Conservation (phyloP, 1,140 invertebrate species). For the Cotesia vestalis region DNA sequence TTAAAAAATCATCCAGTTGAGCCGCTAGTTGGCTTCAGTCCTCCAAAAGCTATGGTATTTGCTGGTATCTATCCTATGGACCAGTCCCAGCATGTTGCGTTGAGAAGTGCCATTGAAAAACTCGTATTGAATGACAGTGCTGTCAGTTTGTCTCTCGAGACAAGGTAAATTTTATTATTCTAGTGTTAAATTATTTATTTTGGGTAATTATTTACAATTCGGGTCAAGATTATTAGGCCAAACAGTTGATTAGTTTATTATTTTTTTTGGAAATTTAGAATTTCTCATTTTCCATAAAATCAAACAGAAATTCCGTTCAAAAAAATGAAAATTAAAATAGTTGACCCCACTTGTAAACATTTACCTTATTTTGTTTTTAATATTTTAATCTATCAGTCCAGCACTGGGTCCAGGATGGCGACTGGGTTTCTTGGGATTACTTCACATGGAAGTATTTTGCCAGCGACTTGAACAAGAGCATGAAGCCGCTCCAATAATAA, state of each 20-base stretch:
- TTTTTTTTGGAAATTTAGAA: no score
- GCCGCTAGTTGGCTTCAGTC: constrained; percentile 73
- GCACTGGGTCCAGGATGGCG: constrained; percentile 95
- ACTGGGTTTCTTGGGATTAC: constrained; percentile 90
- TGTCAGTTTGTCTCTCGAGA: constrained; percentile 81
- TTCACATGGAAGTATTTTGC: constrained; percentile 96
- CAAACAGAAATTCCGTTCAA: no score
- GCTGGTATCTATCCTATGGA: constrained; percentile 94
- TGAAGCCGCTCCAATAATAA: constrained; percentile 87
- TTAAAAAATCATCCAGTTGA: constrained; percentile 67
- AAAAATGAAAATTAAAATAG: no score
- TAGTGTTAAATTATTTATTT: no score
- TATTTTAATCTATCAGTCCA: constrained; percentile 70
- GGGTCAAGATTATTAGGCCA: no score
- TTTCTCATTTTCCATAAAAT: no score
- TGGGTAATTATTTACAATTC: no score
- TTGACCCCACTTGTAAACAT: no score
- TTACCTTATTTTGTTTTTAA: constrained; percentile 29
- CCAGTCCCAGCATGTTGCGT: constrained; percentile 79
- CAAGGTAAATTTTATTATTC: constrained; percentile 70
- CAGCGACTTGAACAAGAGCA: constrained; percentile 95
- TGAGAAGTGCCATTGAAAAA: constrained; percentile 88
- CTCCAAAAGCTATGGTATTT: constrained; percentile 89
- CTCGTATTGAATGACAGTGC: constrained; percentile 94
- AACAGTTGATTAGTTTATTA: no score